Evolutionary conservation across 2,113 vertebrate genomes (phyloP).

Genomic region (Pycnonotus jocosus): DNA sequence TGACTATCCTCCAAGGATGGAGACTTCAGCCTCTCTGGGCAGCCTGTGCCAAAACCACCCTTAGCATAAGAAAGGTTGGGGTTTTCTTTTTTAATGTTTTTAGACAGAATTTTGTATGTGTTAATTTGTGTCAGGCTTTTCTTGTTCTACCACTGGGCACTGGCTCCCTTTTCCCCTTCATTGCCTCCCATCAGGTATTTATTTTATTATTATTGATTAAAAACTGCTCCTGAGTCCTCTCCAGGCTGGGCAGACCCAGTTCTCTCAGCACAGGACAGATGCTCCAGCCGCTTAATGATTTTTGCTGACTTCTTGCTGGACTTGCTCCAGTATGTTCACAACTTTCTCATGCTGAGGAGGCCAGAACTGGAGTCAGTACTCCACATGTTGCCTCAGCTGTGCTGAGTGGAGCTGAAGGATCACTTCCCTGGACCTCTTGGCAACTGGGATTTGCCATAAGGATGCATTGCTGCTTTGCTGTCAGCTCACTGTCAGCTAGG

Average conservation of each 20-base stretch:
- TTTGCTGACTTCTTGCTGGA: not conserved
- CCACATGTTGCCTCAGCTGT: not conserved
- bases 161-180: not conserved
- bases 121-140: not conserved
- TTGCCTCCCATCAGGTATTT: not conserved
- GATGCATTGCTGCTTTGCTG: not conserved
- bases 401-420: not conserved
- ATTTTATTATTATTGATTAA: not conserved
- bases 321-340: not conserved
- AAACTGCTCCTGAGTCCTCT: not conserved
- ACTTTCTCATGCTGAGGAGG: not conserved
- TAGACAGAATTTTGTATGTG: not conserved
- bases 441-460: not conserved
- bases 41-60: not conserved
- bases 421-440: not conserved
- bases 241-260: not conserved
- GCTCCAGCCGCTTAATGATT: not conserved
- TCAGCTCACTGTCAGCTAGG: not conserved
- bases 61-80: not conserved
- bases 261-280: not conserved
- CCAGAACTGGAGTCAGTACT: not conserved
- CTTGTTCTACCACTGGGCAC: not conserved
- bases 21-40: not conserved
- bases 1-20: not conserved
- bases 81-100: not conserved